Evolutionary conservation across 2,888 invertebrate genomes (phyloP), one percentile per base, ranked within the genome.

Genomic region (Coronaproctus castanopsis): DNA sequence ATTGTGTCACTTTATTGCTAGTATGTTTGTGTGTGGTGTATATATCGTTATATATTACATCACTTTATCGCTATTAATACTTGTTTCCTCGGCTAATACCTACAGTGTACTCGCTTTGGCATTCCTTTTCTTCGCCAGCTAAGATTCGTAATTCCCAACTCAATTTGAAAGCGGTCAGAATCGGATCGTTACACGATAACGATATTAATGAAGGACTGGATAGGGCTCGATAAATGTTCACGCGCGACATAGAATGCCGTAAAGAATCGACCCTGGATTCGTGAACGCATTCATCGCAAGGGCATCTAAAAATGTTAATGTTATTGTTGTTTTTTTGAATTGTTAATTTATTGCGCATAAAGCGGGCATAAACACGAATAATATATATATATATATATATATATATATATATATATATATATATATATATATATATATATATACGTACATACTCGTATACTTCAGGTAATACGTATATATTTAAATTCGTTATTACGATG

Each of bases 161-260:
- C 54, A 96, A 75, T 71, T 95, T 87, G 70, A 96, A 96, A 19
- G 96, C 89, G 0, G 93, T 93, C 65, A 93, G 76, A 58, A 96
- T 80, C 1, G 95, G 96, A 74, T 96, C 96, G 61, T 81, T 83
- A 8, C 91, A 90, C 36, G 91, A 92, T 48, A 95, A 75, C 0
- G 92, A 90, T 65, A 96, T 95, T 56, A 96, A 79, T 0, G 93
- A 93, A 0, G 96, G 92, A 68, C 90, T 90, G 0, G 93, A 85
- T 58, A 96, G 73, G 0, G 95, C 95, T 63, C 84, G 80, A 74
- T 95, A 96, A 67, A 91, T 87, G 70, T 95, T 93, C 56, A 96
- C 83, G 22, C 95, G 80, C 0, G 90, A 87, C 59, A 89, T 75
- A 0, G 93, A 93, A 69, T 91, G 82, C 56, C 88, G 77, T 21